Evolutionary conservation across 1,140 invertebrate species (phyloP), one percentile per base, ranked within the genome.

Genomic region (Drosophila grimshawi): DNA sequence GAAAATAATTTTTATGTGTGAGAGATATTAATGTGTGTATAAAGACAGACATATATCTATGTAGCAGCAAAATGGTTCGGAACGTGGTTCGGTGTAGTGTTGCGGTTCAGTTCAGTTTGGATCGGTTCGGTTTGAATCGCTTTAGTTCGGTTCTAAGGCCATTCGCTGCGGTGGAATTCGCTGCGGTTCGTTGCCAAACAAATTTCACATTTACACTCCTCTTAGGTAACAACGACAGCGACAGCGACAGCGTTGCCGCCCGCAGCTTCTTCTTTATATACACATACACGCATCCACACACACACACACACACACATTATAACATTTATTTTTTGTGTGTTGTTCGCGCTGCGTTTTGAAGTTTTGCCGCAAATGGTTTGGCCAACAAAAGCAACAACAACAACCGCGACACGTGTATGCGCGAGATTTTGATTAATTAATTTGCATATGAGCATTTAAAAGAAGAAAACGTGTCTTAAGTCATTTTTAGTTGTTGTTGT

Each of bases 351-450:
- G 82, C 79, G 79, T 80, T 88, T 86, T 80, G 82, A 88, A 51
- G 71, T 86, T 86, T 75, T 79, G 80, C 82, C 82, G 82, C 82
- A 86, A 86, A 82, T 86, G 79, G 70, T 88, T 88, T 79, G 76
- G 52, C 82, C 59, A 70, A 65, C 80, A 78, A 55, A 45, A 29
- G 19, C 57, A 60, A 75, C 46, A 72, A 48, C 72, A 52, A 53
- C 27, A 73, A 32, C 27, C 48, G 55, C 35, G 55, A 68, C 62
- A 78, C 68, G 67, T 71, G 73, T 80, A 66, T 77, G 67, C 60
- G 69, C 71, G 49, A 55, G 86, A 89, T 76, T 89, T 88, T 88
- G 85, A 88, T 88, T 88, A 89, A 89, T 88, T 88, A 83, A 83
- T 88, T 88, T 89, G 85, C 85, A 89, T 89, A 86, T 73, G 45